Evolutionary conservation across 2,888 invertebrate species (phyloP), one percentile per base, ranked within the genome.

Genomic region (Pegoplata infirma): DNA sequence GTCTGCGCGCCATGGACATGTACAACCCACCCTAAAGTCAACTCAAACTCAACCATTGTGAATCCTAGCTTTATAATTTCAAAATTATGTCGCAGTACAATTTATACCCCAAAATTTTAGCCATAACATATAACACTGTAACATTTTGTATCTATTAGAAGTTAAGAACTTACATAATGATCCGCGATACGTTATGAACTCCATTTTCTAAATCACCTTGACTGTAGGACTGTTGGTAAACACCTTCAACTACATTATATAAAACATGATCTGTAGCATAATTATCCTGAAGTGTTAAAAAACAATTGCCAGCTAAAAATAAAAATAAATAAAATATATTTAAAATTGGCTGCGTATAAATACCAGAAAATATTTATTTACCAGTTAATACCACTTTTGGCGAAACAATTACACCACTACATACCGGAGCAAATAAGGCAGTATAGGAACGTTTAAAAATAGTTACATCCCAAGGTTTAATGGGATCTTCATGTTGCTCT

Each of bases 401-500:
- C 55, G 79, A 83, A 3, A 85, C 74, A 16, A 86, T 83, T 5
- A 85, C 83, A 5, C 85, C 85, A 32, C 85, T 85, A 56, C 86
- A 85, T 3, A 82, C 69, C 7, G 83, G 82, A 0, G 46, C 44
- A 21, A 64, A 82, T 25, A 63, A 56, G 3, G 7, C 21, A 1
- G 47, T 69, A 17, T 40, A 44, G 0, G 36, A n/a, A 0, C 76
- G 80, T 6, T 68, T 55, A 61, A 83, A 85, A 25, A 86, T 81
- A 28, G 83, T 86, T 3, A 85, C 85, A 16, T 86, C 73, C 88
- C 88, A 88, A 5, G 88, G 88, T 5, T 83, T 83, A 5, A n/a
- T 36, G 63, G n/a, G 25, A 55, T 32, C 74, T 5, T 51, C 68
- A 32, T 51, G 36, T 17, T 77, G 72, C 0, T 44, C 47, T 0